Evolutionary conservation across 2,113 vertebrate genomes (phyloP), one percentile per base, ranked within the genome.

Genomic region (Lagopus muta): DNA sequence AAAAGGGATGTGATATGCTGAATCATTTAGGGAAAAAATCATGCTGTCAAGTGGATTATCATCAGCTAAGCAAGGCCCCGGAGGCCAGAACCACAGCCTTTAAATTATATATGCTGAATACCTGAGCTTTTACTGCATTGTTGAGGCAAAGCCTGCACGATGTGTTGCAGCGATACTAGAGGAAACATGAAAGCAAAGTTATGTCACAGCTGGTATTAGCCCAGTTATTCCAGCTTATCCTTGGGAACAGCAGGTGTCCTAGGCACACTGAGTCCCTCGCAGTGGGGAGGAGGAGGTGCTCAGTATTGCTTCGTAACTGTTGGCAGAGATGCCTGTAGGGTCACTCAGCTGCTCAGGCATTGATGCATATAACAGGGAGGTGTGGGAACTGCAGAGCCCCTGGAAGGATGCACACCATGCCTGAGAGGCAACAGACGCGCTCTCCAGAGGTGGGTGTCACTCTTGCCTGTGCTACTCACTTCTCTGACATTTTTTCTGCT

Each of bases 81-180:
- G 86, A 76, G 78, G 84, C 75, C 84, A 80, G 79, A 94, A 88
- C 57, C 86, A 40, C 71, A 82, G 71, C 82, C 40, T 90, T 40
- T 94, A 88, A 97, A 95, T 88, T 83, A 92, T 93, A 83, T 74
- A 91, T 95, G 65, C 82, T 65, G 76, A 57, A 86, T 75, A 80
- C 34, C 67, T 45, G 1, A 75, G 72, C 58, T 92, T 89, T 91
- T 75, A 52, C 65, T 69, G 16, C 25, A 34, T 5, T 48, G 72
- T 9, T 36, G 69, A 54, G 47, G 52, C 65, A 81, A 67, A 71
- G 25, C 13, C 61, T 73, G 50, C n/a, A 13, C 61, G n/a, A 40
- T 50, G 62, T 54, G 70, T 84, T 90, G 92, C 74, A 54, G 69
- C 27, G n/a, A 65, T 2, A 20, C 75, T 94, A 84, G 88, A 78